Evolutionary conservation across 2,797 vertebrate genomes (phyloP).

Genomic region (Danio albolineatus): DNA sequence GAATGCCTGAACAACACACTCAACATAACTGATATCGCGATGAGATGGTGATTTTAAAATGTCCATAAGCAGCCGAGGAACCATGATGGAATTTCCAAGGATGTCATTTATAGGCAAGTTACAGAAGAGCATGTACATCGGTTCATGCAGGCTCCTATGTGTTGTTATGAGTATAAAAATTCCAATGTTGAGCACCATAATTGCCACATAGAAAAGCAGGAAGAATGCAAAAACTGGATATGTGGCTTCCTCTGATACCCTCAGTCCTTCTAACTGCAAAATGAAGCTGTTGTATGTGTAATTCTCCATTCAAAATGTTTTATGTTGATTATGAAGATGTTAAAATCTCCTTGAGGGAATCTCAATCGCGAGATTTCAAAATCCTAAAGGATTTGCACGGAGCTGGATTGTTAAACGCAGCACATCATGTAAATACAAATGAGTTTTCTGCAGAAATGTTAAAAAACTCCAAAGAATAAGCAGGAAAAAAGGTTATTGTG

Average conservation of each 20-base stretch:
- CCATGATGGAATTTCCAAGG: slow-evolving; percentile 71
- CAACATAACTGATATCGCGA: slow-evolving; percentile 73
- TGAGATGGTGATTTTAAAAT: slow-evolving; percentile 67
- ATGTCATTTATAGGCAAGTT: slow-evolving; percentile 80
- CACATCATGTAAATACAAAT: neutral
- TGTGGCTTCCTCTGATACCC: slow-evolving; percentile 16
- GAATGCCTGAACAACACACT: slow-evolving; percentile 81
- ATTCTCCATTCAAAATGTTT: slow-evolving; percentile 63
- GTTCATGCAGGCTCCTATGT: slow-evolving; percentile 73
- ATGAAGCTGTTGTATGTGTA: slow-evolving; percentile 29
- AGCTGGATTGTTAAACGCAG: neutral
- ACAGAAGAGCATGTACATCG: slow-evolving; percentile 84
- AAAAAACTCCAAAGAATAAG: neutral
- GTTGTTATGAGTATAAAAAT: slow-evolving; percentile 61
- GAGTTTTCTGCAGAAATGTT: neutral
- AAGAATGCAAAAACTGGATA: slow-evolving; percentile 58
- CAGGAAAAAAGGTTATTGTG: neutral
- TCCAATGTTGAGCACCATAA: slow-evolving; percentile 63
- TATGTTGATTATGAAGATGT: neutral
- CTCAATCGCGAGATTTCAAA: neutral
- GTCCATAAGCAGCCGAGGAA: slow-evolving; percentile 76
- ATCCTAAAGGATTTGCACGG: neutral
- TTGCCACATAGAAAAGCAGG: slow-evolving; percentile 62
- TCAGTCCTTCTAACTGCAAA: slow-evolving; percentile 64
- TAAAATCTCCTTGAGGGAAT: neutral